Percentiles rank a stretch among this genome's conserved stretches.
phyloP scores from a whole-genome alignment of 2,888 invertebrate genomes.

The Calameuta pallipes region DNA sequence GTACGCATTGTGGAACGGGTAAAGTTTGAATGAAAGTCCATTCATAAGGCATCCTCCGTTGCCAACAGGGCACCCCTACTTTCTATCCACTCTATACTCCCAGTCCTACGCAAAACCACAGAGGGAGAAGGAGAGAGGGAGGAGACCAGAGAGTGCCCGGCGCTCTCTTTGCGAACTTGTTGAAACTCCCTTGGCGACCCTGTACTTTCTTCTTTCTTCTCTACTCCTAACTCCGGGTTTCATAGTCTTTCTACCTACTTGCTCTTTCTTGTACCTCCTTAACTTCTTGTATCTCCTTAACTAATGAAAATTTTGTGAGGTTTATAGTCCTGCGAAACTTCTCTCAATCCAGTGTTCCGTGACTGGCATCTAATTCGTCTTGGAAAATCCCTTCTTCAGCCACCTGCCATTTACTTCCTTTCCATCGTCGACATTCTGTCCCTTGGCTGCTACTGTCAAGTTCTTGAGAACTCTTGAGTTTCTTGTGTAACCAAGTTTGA shows the following conservation, averaged over 20 bases:
- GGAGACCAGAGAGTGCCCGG: not conserved
- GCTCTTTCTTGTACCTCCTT: not conserved
- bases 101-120: conserved; percentile 10
- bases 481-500: not conserved
- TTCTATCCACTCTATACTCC: not conserved
- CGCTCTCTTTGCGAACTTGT: conserved; percentile 26
- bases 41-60: conserved; percentile 25
- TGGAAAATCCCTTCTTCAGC: not conserved
- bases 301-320: not conserved
- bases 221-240: not conserved
- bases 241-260: not conserved
- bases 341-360: not conserved
- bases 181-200: conserved; percentile 14
- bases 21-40: conserved; percentile 34
- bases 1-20: conserved; percentile 1
- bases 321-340: not conserved
- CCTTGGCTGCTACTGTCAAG: not conserved
- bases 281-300: not conserved
- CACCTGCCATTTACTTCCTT: not conserved
- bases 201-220: not conserved
- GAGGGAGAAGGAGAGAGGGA: not conserved
- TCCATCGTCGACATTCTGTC: not conserved
- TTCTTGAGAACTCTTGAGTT: not conserved
- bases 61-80: not conserved
- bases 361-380: not conserved